Evolutionary conservation across 2,888 invertebrate genomes (phyloP).

Genomic region (Caenorhabditis afra): DNA sequence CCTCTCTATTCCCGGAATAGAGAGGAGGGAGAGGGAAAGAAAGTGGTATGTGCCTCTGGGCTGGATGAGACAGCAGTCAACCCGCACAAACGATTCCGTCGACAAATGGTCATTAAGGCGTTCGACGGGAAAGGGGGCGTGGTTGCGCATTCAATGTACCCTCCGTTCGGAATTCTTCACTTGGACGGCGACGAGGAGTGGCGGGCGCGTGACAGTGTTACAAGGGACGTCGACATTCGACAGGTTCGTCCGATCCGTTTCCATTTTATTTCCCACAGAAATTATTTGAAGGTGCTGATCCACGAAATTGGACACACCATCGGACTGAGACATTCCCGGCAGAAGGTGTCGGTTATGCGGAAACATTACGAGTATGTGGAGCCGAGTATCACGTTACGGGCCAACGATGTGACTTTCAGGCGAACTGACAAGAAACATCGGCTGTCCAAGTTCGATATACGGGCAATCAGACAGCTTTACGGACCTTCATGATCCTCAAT

Average conservation of each 20-base stretch:
- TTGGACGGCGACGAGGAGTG: constrained; percentile 75
- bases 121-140: constrained; percentile 71
- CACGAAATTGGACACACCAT: constrained; percentile 79
- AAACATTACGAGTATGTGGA: constrained; percentile 73
- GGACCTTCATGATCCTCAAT: not conserved
- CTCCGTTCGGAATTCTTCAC: constrained; percentile 75
- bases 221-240: constrained; percentile 58
- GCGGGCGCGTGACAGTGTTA: constrained; percentile 31
- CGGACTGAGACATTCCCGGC: constrained; percentile 75
- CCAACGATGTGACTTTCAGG: no score
- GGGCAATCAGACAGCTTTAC: constrained; percentile 28
- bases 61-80: no score
- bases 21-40: no score
- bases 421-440: no score
- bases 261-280: not conserved
- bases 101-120: constrained; percentile 36
- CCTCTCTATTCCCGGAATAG: no score
- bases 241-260: constrained; percentile 36
- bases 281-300: constrained; percentile 70
- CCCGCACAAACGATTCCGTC: no score
- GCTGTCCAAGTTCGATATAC: constrained; percentile 24
- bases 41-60: no score
- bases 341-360: constrained; percentile 76
- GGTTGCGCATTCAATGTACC: constrained; percentile 78
- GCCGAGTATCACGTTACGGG: constrained; percentile 1